Percentiles rank a stretch among this genome's conserved stretches.
Conservation (phyloP, 2,888 invertebrate species). For the Drosophila cognata region DNA sequence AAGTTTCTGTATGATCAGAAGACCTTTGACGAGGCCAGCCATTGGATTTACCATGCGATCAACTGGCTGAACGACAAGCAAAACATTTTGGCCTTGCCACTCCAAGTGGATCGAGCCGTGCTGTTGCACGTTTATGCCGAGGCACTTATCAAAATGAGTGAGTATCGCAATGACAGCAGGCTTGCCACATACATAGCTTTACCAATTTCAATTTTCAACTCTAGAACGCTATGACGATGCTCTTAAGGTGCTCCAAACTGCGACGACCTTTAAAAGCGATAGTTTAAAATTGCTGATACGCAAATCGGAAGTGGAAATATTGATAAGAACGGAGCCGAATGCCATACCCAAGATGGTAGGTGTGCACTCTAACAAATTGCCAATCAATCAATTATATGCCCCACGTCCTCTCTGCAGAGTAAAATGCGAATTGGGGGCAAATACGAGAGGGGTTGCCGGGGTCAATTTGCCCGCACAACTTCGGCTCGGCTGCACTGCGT, state of each 20-base stretch:
- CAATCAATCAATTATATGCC: not conserved
- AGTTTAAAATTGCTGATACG: constrained; percentile 59
- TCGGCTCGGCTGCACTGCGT: constrained; percentile 64
- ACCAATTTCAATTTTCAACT: constrained; percentile 1
- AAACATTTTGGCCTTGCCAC: constrained; percentile 8
- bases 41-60: constrained; percentile 73
- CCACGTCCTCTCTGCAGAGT: constrained; percentile 11
- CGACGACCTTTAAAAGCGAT: constrained; percentile 44
- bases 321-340: constrained; percentile 57
- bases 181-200: not conserved
- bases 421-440: rapidly evolving
- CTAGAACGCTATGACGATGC: constrained; percentile 63
- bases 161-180: constrained; percentile 34
- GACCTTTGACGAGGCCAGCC: constrained; percentile 52
- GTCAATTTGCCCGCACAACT: constrained; percentile 46
- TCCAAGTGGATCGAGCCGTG: constrained; percentile 41
- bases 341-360: constrained; percentile 33
- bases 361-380: constrained; percentile 6
- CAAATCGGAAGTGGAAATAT: constrained; percentile 60
- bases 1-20: constrained; percentile 58
- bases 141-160: constrained; percentile 71
- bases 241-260: constrained; percentile 54
- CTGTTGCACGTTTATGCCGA: constrained; percentile 73
- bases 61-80: constrained; percentile 21
- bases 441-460: constrained; percentile 77